Base-by-base conservation (phyloP, 2,113 vertebrate species). In the Platycercus adscitus region DNA sequence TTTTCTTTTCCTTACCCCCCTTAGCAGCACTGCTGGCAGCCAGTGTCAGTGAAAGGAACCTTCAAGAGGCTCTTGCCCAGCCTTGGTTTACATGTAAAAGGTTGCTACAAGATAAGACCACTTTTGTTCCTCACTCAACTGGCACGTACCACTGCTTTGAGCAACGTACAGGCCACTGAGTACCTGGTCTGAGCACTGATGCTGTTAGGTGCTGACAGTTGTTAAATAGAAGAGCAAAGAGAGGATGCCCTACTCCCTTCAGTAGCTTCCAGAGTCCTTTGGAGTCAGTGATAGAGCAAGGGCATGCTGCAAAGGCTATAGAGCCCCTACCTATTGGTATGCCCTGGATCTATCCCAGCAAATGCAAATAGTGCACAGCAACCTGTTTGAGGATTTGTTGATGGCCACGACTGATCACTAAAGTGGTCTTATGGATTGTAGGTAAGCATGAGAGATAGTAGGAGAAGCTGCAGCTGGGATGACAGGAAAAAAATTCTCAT, bases 111-210 rank as follows among this genome's bases (percentile, higher is more conserved):
- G 15, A 66, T 24, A 1, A 56, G 20, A 43, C 9, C 43, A 25
- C 2, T 84, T 43, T 56, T 56, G 4, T 66, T 81, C 17, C 41
- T 56, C 12, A 4, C 73, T 39, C 49, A 55, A 31, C 46, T 71
- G 50, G 26, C 2, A 4, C 5, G 17, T 56, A n/a, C 12, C n/a
- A 23, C 61, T 70, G 28, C n/a, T 71, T 71, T 53, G 47, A 49
- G 37, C 18, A 14, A 21, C 6, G 35, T 33, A 8, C 1, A 0
- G 24, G 31, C 17, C 3, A 1, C 5, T 28, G 25, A 39, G 35
- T 35, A 33, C 23, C 31, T 90, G 43, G 10, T 49, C 16, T 7
- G 18, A 72, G 64, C 16, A 25, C 14, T 10, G 31, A 23, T 55
- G 73, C 20, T 33, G 11, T 33, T 35, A 28, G 28, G 73, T 81